These are phyloP conservation scores for Nipponia nippon DNA, from an alignment of 2,113 vertebrate species.

Conservation along the genomic window DNA sequence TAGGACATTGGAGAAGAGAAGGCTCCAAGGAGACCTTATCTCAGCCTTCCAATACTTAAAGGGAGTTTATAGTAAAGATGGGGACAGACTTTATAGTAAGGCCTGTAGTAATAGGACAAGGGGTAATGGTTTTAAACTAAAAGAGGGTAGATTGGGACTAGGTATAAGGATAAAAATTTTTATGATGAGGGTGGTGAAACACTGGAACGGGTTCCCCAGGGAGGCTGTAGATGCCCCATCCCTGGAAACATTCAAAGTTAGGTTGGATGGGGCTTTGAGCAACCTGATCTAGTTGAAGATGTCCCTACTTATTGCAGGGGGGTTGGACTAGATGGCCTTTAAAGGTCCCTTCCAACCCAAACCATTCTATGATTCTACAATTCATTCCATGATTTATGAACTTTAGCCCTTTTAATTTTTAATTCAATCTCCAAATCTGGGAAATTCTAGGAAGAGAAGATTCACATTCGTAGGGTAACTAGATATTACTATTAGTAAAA, in stretches of 20 bases:
- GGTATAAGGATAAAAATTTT: not conserved
- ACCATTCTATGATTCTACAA: not conserved
- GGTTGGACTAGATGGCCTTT: not conserved
- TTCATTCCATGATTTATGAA: not conserved
- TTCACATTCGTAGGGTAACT: not conserved
- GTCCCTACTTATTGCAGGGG: rapidly evolving
- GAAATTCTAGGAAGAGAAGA: not conserved
- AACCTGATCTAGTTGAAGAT: not conserved
- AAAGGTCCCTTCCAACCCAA: not conserved
- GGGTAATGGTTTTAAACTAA: not conserved
- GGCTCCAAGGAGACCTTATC: not conserved
- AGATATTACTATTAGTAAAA: not conserved
- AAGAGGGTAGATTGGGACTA: not conserved
- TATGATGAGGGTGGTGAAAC: not conserved
- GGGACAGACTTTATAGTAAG: not conserved
- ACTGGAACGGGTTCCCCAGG: not conserved
- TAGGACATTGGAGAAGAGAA: not conserved
- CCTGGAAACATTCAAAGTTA: not conserved
- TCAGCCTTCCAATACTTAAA: not conserved
- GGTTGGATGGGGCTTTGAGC: rapidly evolving
- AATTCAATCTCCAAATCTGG: not conserved
- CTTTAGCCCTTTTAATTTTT: not conserved
- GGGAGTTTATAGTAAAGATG: not conserved
- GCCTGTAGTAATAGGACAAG: not conserved
- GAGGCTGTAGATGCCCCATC: no score